These are phyloP conservation scores for Rhizoglyphus robini DNA, from an alignment of 1,140 invertebrate genomes.

Conservation along the genomic window DNA sequence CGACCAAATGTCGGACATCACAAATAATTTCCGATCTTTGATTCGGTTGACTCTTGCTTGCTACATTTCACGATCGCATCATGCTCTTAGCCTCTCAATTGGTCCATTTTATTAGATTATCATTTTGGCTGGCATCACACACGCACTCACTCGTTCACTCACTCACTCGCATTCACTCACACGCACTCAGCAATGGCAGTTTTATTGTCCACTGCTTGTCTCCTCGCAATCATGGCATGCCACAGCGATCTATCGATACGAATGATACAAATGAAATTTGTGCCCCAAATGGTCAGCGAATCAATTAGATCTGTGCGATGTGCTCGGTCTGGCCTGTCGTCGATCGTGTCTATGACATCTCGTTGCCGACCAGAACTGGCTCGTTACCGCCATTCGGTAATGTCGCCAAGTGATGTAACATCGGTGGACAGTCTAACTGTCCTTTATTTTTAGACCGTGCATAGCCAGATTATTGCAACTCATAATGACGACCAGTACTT, in stretches of 20 bases:
- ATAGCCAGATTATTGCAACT: no score
- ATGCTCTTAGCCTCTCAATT: not conserved
- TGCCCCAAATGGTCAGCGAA: constrained; percentile 7
- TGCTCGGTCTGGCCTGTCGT: not conserved
- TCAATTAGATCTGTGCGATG: constrained; percentile 10
- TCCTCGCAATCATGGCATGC: not conserved
- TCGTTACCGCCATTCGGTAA: no score
- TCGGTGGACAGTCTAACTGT: no score
- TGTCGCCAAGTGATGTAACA: no score
- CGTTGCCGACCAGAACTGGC: no score
- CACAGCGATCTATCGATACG: constrained; percentile 1
- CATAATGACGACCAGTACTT: no score
- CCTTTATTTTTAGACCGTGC: no score
- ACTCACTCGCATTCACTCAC: not conserved
- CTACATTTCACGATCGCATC: not conserved
- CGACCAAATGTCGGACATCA: constrained; percentile 5
- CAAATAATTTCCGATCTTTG: constrained; percentile 11
- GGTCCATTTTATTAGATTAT: constrained; percentile 14
- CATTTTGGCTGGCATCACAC: not conserved
- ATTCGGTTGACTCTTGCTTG: not conserved
- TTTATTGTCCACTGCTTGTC: no score
- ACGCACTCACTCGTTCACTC: not conserved
- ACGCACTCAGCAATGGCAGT: no score
- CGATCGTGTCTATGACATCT: not conserved
- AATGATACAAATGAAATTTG: constrained; percentile 13